Evolutionary conservation across 2,113 vertebrate genomes (phyloP).

Genomic region (Aplodontia rufa): DNA sequence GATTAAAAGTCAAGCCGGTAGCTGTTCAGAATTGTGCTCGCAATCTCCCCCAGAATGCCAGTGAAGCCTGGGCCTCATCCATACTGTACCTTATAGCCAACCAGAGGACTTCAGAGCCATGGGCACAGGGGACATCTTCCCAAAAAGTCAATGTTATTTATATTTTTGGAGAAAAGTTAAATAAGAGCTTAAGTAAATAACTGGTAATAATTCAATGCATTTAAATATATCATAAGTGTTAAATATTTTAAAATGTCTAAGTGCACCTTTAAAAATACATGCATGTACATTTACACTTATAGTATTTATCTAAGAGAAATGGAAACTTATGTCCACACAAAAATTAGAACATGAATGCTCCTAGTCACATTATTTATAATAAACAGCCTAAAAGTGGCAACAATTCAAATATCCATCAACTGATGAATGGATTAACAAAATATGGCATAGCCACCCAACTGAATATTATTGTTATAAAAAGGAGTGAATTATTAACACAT

Average conservation of each 20-base stretch:
- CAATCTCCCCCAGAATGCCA: background rate
- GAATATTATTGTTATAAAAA: background rate
- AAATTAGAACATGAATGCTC: background rate
- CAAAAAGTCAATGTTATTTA: background rate
- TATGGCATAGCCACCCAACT: background rate
- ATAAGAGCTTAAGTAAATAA: slow-evolving; percentile 4
- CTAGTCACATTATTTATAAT: background rate
- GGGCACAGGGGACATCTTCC: background rate
- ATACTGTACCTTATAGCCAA: background rate
- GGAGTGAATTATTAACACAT: background rate
- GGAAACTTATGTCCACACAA: background rate
- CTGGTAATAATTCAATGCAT: background rate
- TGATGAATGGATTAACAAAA: background rate
- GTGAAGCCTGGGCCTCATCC: background rate
- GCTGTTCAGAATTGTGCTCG: background rate
- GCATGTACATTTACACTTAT: background rate
- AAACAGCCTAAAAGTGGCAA: background rate
- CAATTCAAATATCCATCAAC: background rate
- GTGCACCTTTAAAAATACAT: background rate
- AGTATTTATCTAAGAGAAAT: background rate
- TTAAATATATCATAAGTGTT: background rate
- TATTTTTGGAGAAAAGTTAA: slow-evolving; percentile 10
- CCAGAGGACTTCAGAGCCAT: background rate
- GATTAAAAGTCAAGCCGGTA: background rate
- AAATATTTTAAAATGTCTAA: slow-evolving; percentile 12